These are phyloP conservation scores for Hydriomena furcata DNA, from an alignment of 2,888 invertebrate species.

Conservation along the genomic window DNA sequence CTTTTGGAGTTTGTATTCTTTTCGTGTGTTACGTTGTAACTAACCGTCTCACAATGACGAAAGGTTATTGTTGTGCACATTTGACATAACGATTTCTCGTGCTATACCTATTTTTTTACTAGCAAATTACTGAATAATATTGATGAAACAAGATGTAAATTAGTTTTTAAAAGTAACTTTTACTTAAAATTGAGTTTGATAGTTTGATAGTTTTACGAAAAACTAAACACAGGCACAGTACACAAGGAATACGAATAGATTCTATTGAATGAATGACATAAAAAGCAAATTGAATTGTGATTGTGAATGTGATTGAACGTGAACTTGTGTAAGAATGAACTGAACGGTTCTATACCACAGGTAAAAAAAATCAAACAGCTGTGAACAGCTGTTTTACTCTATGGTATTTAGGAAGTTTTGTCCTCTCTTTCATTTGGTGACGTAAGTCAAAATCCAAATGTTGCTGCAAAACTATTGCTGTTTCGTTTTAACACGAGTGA, in stretches of 20 bases:
- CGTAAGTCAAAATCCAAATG: neutral
- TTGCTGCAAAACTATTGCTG: too few relatives aligned
- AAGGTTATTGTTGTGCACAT: conserved; percentile 69
- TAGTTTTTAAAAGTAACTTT: neutral
- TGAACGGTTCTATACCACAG: conserved; percentile 9
- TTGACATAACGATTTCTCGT: conserved; percentile 39
- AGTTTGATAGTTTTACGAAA: too few relatives aligned
- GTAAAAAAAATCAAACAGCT: conserved; percentile 52
- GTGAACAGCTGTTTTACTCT: conserved; percentile 47
- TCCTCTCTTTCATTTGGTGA: conserved; percentile 39
- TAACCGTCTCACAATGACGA: conserved; percentile 70
- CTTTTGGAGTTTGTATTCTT: conserved; percentile 54
- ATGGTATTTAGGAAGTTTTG: conserved; percentile 40
- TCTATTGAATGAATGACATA: too few relatives aligned
- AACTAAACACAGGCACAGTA: too few relatives aligned
- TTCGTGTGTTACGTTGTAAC: conserved; percentile 41
- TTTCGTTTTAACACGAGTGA: conserved; percentile 16
- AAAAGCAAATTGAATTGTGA: too few relatives aligned
- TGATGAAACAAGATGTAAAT: neutral
- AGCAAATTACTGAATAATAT: neutral
- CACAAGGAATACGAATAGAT: too few relatives aligned
- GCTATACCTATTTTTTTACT: neutral
- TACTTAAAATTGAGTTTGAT: too few relatives aligned
- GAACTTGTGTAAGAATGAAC: neutral
- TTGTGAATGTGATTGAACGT: too few relatives aligned